These are phyloP conservation scores for Drosophila trichaetosa DNA, from an alignment of 2,888 invertebrate genomes.

Conservation along the genomic window DNA sequence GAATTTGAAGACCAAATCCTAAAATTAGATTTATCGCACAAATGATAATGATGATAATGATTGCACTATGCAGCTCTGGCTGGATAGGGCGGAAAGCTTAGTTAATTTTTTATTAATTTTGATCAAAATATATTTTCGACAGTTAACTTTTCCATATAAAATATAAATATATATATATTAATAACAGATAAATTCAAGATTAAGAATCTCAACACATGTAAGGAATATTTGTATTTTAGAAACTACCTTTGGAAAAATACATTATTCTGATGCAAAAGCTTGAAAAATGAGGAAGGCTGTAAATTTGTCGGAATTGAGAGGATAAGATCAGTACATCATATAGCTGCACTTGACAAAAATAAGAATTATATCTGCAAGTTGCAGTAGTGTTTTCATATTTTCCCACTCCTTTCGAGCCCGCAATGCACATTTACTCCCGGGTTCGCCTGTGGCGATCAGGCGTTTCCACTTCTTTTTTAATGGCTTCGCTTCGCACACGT, in stretches of 20 bases:
- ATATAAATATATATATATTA: not conserved
- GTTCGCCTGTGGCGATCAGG: conserved; percentile 59
- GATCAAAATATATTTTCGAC: too few relatives aligned
- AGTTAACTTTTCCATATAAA: too few relatives aligned
- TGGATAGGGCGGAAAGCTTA: not conserved
- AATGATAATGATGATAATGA: not conserved
- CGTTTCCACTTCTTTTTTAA: conserved; percentile 51
- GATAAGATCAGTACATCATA: too few relatives aligned
- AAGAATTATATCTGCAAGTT: not conserved
- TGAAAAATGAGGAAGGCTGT: too few relatives aligned
- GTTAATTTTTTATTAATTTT: too few relatives aligned
- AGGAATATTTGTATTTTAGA: too few relatives aligned
- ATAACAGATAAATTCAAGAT: not conserved
- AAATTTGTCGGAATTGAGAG: too few relatives aligned
- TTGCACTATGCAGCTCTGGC: too few relatives aligned
- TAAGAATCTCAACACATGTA: not conserved
- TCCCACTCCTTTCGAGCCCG: not conserved
- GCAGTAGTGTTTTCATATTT: conserved; percentile 1
- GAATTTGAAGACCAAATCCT: not conserved
- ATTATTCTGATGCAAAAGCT: not conserved
- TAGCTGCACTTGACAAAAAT: too few relatives aligned
- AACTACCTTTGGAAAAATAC: not conserved
- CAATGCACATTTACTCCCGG: conserved; percentile 8
- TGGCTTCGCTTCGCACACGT: conserved; percentile 46
- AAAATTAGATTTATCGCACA: not conserved